Evolutionary conservation across 2,113 vertebrate species (phyloP), one percentile per base, ranked within the genome.

Genomic region (Ceyx cyanopectus): DNA sequence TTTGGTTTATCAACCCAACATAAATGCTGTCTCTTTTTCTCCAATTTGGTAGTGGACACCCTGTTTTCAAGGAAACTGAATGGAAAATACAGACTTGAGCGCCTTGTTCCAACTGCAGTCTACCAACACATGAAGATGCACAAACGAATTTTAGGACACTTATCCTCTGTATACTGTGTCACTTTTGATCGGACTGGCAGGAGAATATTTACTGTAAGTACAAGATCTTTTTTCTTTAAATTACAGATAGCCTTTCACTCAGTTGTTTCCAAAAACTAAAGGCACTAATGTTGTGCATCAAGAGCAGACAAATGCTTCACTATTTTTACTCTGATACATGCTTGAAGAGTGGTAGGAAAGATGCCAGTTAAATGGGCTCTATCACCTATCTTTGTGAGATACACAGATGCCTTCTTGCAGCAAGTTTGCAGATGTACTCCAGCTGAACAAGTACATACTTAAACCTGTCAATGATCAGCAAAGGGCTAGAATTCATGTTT

Each of bases 61-160:
- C 89, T 98, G 74, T 98, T 98, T 97, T 98, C 99, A 96, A 98
- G 99, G 76, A 98, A 98, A 80, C 97, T 99, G 83, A 99, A 99
- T 77, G 99, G 99, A 92, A 99, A 98, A 74, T 99, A 99, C 97
- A 98, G 98, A 40, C 98, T 99, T 75, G 98, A 99, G 63, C 98
- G 98, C 84, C 98, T 99, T 87, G 98, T 99, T 93, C 99, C 99
- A 80, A 99, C 99, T 29, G 98, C 99, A 13, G 98, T 99, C 41
- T 99, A 99, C 97, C 98, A 99, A 66, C 99, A 99, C 90, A 99
- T 99, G 99, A 99, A 99, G 98, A 99, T 99, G 99, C 99, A 99
- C 98, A 99, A 99, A 95, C 97, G 99, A 94, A 99, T 99, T 95
- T 98, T 99, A 95, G 99, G 99, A 97, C 99, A 99, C 69, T 97